Conservation (phyloP, 30 jellyfish, hydroid and myxozoan genomes). For the Chrysaora quinquecirrha region DNA sequence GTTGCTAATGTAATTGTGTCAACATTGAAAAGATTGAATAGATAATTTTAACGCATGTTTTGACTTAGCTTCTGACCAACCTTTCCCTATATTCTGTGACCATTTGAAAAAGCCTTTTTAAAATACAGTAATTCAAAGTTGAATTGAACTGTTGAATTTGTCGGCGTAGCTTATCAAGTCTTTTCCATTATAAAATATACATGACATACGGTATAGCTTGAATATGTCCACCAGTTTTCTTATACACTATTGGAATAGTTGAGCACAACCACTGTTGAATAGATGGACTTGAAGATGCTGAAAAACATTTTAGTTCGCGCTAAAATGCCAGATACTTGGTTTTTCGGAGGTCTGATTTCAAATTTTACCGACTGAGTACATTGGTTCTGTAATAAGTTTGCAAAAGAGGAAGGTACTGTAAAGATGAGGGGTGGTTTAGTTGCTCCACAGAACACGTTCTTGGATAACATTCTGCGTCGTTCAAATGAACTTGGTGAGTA, state of each 20-base stretch:
- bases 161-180: neutral
- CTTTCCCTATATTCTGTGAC: no score
- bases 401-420: neutral
- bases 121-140: neutral
- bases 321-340: no score
- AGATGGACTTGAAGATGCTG: no score
- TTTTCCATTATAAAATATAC: neutral
- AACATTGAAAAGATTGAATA: no score
- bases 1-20: no score
- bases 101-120: neutral
- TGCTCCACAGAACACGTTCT: slow-evolving; percentile 76
- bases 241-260: neutral
- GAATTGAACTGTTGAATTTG: neutral
- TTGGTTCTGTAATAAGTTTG: no score
- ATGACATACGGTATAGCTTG: neutral
- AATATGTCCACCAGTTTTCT: slow-evolving; percentile 1
- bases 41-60: no score
- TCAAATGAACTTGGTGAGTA: slow-evolving; percentile 81
- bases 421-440: slow-evolving; percentile 52
- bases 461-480: slow-evolving; percentile 66
- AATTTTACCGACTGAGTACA: no score
- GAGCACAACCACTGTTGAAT: neutral
- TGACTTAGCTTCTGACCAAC: no score
- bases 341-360: no score
- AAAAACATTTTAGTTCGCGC: no score